Evolutionary conservation across 2,113 vertebrate genomes (phyloP).

Genomic region (Toxostoma redivivum): DNA sequence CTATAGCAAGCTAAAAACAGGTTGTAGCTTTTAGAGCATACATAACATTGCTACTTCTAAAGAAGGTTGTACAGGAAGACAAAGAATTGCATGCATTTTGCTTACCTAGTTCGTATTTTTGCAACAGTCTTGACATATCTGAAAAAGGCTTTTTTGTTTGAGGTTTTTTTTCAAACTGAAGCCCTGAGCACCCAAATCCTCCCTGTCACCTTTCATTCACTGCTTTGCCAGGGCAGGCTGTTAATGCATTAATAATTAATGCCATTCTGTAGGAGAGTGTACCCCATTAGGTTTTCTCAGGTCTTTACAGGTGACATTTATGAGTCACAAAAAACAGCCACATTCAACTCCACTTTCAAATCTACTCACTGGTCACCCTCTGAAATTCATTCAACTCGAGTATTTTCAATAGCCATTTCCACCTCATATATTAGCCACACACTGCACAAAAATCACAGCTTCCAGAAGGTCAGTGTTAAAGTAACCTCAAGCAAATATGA

Average conservation of each 20-base stretch:
- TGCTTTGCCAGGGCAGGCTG: neutral
- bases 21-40: neutral
- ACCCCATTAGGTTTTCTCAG: neutral
- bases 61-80: neutral
- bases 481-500: neutral
- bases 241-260: neutral
- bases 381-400: neutral
- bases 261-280: accelerated
- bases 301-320: neutral
- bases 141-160: neutral
- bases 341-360: neutral
- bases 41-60: neutral
- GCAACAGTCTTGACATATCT: neutral
- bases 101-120: neutral
- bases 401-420: neutral
- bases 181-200: neutral
- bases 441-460: neutral
- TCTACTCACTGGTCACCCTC: neutral
- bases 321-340: neutral
- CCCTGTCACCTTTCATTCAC: neutral
- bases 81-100: neutral
- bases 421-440: neutral
- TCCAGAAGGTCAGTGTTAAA: neutral
- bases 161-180: neutral
- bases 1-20: neutral